These are phyloP conservation scores for Drosophila kanapiae DNA, from an alignment of 1,140 invertebrate genomes.

Conservation along the genomic window DNA sequence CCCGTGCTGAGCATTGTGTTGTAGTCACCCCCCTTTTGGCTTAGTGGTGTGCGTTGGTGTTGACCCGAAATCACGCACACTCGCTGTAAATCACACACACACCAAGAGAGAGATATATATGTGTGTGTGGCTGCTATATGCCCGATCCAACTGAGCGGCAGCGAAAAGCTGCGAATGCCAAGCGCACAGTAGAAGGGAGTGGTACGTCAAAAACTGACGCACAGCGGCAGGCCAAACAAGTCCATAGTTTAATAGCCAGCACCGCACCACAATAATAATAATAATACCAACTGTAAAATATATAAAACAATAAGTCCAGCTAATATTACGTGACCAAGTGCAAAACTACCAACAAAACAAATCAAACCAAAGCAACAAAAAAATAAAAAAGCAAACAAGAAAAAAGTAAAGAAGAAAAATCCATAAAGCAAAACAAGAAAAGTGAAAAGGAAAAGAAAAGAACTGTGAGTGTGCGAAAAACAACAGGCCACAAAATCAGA, in stretches of 20 bases:
- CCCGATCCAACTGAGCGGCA: conserved; percentile 67
- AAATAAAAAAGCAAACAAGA: not conserved
- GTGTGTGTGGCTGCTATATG: no score
- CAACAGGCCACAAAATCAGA: conserved; percentile 68
- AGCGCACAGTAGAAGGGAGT: conserved; percentile 83
- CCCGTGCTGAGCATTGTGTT: conserved; percentile 19
- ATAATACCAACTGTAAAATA: conserved; percentile 58
- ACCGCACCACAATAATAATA: conserved; percentile 40
- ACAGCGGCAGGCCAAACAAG: conserved; percentile 80
- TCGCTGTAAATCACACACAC: conserved; percentile 81
- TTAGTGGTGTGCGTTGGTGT: conserved; percentile 53
- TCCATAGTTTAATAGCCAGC: conserved; percentile 65
- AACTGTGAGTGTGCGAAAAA: conserved; percentile 48
- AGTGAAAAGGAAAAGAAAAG: conserved; percentile 13
- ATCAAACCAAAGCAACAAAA: not conserved
- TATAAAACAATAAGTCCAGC: conserved; percentile 50
- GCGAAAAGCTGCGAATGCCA: conserved; percentile 73
- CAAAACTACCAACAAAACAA: conserved; percentile 21
- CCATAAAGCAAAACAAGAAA: conserved; percentile 21
- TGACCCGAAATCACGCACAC: conserved; percentile 82
- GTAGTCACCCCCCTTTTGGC: conserved; percentile 21
- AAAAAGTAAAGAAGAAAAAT: conserved; percentile 2
- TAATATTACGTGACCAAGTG: conserved; percentile 39
- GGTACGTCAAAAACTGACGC: conserved; percentile 86
- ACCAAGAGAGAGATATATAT: conserved; percentile 7